Percentiles rank a stretch among this genome's conserved stretches.
phyloP scores from a whole-genome alignment of 2,888 invertebrate genomes.

The Leistus spinibarbis region DNA sequence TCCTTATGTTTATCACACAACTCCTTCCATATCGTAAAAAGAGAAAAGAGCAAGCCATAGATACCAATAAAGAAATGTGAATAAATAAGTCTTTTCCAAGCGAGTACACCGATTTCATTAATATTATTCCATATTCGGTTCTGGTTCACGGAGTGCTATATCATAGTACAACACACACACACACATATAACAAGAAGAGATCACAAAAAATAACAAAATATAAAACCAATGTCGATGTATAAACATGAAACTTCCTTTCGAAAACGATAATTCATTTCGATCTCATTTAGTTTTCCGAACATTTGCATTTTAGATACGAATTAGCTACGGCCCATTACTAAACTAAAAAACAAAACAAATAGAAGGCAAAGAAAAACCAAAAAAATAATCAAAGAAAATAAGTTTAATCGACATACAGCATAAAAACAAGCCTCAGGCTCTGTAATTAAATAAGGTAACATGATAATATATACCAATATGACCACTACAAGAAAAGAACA shows the following conservation, averaged over 20 bases:
- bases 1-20: too few relatives aligned
- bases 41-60: background rate
- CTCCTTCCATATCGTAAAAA: too few relatives aligned
- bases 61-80: background rate
- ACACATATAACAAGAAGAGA: background rate
- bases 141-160: background rate
- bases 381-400: constrained; percentile 1
- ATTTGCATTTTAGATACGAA: constrained; percentile 5
- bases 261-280: constrained; percentile 7
- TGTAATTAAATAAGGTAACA: constrained; percentile 8
- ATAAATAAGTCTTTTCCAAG: background rate
- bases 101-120: background rate
- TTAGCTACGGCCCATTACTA: constrained; percentile 4
- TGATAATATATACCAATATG: background rate
- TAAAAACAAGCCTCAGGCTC: background rate
- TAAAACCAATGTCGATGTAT: constrained; percentile 1
- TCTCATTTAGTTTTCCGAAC: constrained; percentile 4
- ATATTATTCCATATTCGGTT: background rate
- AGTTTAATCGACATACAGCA: background rate
- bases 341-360: background rate
- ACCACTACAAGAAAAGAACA: background rate
- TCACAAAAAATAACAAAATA: background rate
- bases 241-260: constrained; percentile 4
- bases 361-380: background rate
- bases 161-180: background rate